phyloP scores from a whole-genome alignment of 64 coral and sea anemone genomes.

The Montipora capricornis region DNA sequence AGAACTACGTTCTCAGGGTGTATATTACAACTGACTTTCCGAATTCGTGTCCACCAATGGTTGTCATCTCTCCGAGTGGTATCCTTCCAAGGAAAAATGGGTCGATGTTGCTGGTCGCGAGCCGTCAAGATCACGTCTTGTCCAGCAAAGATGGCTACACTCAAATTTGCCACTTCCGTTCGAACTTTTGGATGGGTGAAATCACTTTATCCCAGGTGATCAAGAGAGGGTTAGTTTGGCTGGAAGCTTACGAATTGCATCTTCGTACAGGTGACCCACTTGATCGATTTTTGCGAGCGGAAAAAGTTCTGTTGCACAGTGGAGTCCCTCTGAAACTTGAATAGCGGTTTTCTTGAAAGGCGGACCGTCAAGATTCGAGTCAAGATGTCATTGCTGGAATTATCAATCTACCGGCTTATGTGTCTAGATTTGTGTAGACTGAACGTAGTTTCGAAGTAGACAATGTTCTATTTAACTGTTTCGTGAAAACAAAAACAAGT shows the following conservation, averaged over 20 bases:
- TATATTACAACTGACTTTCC: constrained; percentile 67
- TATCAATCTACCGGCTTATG: no score
- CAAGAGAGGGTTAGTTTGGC: constrained; percentile 37
- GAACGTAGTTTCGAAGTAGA: no score
- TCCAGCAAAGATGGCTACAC: constrained; percentile 26
- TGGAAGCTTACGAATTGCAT: constrained; percentile 64
- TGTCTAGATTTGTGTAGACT: no score
- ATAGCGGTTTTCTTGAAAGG: no score
- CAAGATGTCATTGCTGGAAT: no score
- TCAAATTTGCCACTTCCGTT: constrained; percentile 31
- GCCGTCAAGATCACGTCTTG: constrained; percentile 22
- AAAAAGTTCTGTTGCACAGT: no score
- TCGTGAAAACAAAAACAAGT: no score
- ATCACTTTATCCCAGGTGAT: constrained; percentile 58
- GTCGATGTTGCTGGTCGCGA: background rate
- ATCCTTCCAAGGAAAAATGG: constrained; percentile 19
- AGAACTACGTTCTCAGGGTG: constrained; percentile 50
- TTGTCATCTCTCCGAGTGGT: background rate
- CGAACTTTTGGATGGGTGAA: constrained; percentile 6
- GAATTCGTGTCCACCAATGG: constrained; percentile 47
- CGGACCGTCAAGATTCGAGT: no score
- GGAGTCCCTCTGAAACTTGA: no score
- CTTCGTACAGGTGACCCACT: constrained; percentile 26
- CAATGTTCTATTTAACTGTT: no score
- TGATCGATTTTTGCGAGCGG: background rate